Evolutionary conservation across 2,888 invertebrate genomes (phyloP).

Genomic region (Metacarcinus magister): DNA sequence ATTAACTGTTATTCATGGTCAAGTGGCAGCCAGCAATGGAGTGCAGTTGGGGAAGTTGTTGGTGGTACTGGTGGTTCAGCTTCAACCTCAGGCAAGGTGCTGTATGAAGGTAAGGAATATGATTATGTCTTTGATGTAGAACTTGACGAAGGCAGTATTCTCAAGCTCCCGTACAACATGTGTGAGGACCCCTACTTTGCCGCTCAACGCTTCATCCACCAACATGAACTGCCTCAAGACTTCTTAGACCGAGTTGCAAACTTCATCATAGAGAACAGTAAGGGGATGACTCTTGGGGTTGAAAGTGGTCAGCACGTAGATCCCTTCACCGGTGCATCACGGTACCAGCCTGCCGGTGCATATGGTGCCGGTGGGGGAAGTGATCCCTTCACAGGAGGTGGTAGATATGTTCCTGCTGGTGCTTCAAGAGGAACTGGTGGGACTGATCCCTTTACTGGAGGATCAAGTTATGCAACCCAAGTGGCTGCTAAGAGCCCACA

Average conservation of each 20-base stretch:
- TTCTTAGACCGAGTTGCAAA: slow-evolving; percentile 96
- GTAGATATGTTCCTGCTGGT: slow-evolving; percentile 89
- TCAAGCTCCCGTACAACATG: slow-evolving; percentile 95
- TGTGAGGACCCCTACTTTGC: slow-evolving; percentile 96
- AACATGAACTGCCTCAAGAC: slow-evolving; percentile 92
- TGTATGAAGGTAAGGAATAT: slow-evolving; percentile 95
- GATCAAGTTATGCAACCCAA: slow-evolving; percentile 84
- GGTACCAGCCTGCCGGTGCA: slow-evolving; percentile 68
- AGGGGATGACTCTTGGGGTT: slow-evolving; percentile 85
- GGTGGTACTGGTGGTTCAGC: slow-evolving; percentile 90
- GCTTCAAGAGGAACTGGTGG: slow-evolving; percentile 84
- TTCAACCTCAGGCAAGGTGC: slow-evolving; percentile 89
- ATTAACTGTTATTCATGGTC: slow-evolving; percentile 90
- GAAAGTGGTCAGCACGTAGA: slow-evolving; percentile 86
- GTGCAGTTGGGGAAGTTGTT: slow-evolving; percentile 94
- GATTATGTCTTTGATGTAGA: slow-evolving; percentile 99
- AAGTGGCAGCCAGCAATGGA: slow-evolving; percentile 89
- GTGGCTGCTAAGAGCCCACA: slow-evolving; percentile 57
- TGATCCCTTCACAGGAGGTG: slow-evolving; percentile 89
- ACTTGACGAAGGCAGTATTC: slow-evolving; percentile 94
- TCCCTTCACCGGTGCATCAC: slow-evolving; percentile 87
- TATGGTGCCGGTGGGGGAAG: slow-evolving; percentile 83
- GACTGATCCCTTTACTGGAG: slow-evolving; percentile 88
- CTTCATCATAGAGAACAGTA: slow-evolving; percentile 94
- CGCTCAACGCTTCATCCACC: slow-evolving; percentile 95